Evolutionary conservation across 2,888 invertebrate genomes (phyloP), one percentile per base, ranked within the genome.

Genomic region (Hypomecis atomaria): DNA sequence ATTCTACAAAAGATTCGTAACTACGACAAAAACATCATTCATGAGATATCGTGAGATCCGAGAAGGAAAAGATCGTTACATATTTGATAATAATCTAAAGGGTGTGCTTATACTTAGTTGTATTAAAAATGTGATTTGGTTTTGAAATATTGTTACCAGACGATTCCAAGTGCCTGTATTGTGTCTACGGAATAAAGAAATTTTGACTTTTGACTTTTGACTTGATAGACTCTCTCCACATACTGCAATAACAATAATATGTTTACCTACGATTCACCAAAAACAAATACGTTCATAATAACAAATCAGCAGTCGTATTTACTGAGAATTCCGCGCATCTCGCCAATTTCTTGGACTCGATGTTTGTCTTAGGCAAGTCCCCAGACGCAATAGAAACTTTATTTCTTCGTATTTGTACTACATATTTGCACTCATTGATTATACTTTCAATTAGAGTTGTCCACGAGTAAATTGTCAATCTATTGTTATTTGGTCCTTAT

Each of bases 321-420:
- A 53, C 58, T 9, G 9, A 54, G 43, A 58, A 58, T 56, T 59
- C 40, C 61, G 50, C 52, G 11, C 54, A 47, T 52, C 52, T 47
- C 36, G 40, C 40, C 45, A 13, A 65, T 65, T 62, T n/a, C 37
- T 56, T 38, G 42, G 48, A 44, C 50, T 54, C 45, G 50, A 58
- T 73, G 66, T 75, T 71, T 70, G 56, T 70, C 65, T 70, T 69
- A 9, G 34, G 34, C 11, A n/a, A 54, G 34, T 53, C 65, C 58
- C 56, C 52, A 50, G 50, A 42, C 59, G 62, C 64, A 67, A 69
- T 66, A 69, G 42, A 50, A 65, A 67, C 50, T 69, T 69, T 66
- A 59, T 55, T 66, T 56, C 55, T 52, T 54, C 52, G 54, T 37
- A 23, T 56, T 47, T 56, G 8, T 60, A 47, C 48, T 60, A 54